Evolutionary conservation across 2,888 invertebrate species (phyloP), one percentile per base, ranked within the genome.

Genomic region (Bembecia ichneumoniformis): DNA sequence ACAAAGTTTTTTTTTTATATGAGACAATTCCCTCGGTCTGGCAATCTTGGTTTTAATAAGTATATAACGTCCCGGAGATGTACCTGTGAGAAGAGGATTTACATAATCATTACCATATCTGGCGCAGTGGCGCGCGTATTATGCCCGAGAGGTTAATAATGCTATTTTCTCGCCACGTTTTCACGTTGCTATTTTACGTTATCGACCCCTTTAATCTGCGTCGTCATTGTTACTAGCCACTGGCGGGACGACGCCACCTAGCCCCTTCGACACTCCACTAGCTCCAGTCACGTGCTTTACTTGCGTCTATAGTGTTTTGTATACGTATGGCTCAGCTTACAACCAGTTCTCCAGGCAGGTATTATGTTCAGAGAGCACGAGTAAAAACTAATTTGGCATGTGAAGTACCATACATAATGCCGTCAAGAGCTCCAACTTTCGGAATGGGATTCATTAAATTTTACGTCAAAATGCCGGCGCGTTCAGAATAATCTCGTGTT

Each of bases 41-140:
- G 74, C 82, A 84, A 84, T 86, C 84, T 82, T 82, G 81, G 81
- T 82, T 84, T 84, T 84, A 86, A 86, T 87, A 86, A 86, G 83
- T 84, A 81, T 78, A 83, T 86, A 84, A 86, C 82, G 77, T 77
- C 80, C 75, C 70, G 74, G 71, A 82, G 84, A 83, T 82, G 79
- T 87, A 84, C 84, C 84, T 86, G 82, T 77, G 81, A 83, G 86
- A 68, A 74, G 77, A 65, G 71, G 82, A 87, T 88, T 87, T 86
- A 83, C 88, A 88, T 88, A 87, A 87, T 86, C 83, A 87, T 87
- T 87, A 87, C 83, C 87, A 87, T 87, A 87, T 86, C 86, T 86
- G 80, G 84, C 82, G 82, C 80, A 81, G 77, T 84, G 83, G 84
- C 81, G 82, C 82, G 83, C 71, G 79, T 86, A 87, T 87, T 87